Conservation (phyloP, 2,113 vertebrate genomes). For the Athene cunicularia region DNA sequence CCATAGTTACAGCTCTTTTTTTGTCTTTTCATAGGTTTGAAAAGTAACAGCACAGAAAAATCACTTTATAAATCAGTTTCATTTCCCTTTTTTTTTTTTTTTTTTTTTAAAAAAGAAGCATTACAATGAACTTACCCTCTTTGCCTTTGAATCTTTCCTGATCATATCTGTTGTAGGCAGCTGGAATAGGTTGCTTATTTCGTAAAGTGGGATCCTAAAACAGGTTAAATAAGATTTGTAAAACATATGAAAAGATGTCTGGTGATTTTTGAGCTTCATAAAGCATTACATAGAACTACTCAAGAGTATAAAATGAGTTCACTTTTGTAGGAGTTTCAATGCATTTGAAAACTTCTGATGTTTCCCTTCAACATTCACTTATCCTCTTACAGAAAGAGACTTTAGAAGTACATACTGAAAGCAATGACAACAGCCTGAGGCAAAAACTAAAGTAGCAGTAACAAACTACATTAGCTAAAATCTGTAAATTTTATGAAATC, state of each 20-base stretch:
- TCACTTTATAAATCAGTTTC: not conserved
- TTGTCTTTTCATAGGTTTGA: not conserved
- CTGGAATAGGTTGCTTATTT: constrained; percentile 93
- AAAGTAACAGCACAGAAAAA: not conserved
- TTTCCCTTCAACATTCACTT: not conserved
- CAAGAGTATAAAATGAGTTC: not conserved
- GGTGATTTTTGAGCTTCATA: not conserved
- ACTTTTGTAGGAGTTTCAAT: not conserved
- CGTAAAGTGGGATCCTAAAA: constrained; percentile 89
- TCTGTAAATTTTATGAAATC: not conserved
- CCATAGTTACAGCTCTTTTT: not conserved
- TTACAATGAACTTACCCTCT: constrained; percentile 83
- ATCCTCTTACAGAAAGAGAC: not conserved
- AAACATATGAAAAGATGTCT: not conserved
- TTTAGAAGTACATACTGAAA: not conserved
- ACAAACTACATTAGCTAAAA: not conserved
- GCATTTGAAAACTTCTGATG: not conserved
- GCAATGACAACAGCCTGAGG: not conserved
- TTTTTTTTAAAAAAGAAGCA: not conserved
- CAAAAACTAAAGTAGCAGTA: not conserved
- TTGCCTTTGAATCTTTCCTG: constrained; percentile 99
- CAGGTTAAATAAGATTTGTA: not conserved
- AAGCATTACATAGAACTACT: not conserved
- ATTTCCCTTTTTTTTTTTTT: not conserved
- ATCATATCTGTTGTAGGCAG: constrained; percentile 97